Base-by-base conservation (phyloP, 2,888 invertebrate species). In the Andrena hattorfiana region DNA sequence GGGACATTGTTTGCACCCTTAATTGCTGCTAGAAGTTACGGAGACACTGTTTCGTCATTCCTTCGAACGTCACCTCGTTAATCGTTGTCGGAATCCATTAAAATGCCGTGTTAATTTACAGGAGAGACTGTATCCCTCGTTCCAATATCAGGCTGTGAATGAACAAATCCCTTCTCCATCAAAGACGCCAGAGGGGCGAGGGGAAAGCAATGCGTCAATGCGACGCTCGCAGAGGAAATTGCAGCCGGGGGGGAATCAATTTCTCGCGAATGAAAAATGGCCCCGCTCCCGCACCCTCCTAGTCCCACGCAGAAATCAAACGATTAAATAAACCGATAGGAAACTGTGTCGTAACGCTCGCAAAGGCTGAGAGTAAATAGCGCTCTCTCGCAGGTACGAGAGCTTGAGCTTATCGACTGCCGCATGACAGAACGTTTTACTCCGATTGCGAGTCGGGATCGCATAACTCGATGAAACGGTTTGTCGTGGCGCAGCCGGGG, bases 391-490 rank as follows among this genome's bases (percentile, higher is more conserved):
- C 70, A 23, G 54, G 42, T 23, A 42, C 77, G 63, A 56, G 56
- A 56, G 56, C 56, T 49, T 10, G 42, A 51, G 69, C 28, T 71
- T 80, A 84, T 67, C 64, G 62, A 75, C 75, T 26, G 75, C 42
- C 42, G 35, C 68, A 75, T 71, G 81, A 85, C 81, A 74, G 73
- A 81, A 77, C 66, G 66, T 75, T 85, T 85, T 69, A 85, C 81
- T 70, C 54, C 62, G 77, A 85, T 81, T 75, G 85, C 76, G 60
- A 77, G 64, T 30, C 68, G 54, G 71, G 32, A 32, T 48, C 68
- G 77, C 75, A 78, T 85, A 85, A 85, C 76, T 81, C 72, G 72
- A 85, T 71, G 78, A 85, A 78, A 82, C 71, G 70, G 63, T 85
- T 82, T 85, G 77, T 63, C 85, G 74, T 49, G 10, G 49, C 42